Evolutionary conservation across 1,140 invertebrate species (phyloP).

Genomic region (Cyclargus thomasi): DNA sequence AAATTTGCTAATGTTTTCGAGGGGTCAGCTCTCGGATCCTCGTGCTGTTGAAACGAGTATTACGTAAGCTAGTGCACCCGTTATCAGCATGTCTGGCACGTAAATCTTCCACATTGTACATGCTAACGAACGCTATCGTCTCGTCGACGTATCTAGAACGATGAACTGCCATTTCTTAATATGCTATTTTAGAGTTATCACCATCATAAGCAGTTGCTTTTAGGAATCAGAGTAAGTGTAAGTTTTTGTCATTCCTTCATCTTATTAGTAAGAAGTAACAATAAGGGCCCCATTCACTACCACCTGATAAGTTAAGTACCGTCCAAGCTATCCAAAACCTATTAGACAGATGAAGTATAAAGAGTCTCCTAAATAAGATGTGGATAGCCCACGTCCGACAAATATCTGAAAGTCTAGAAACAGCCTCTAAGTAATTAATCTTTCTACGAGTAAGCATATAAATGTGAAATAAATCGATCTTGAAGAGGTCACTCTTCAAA

Average conservation of each 20-base stretch:
- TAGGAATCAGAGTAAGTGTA: background rate
- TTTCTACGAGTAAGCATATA: too few relatives aligned
- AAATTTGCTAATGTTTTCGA: background rate
- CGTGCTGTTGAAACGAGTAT: background rate
- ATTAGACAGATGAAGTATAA: too few relatives aligned
- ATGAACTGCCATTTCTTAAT: constrained; percentile 24
- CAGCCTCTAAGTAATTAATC: too few relatives aligned
- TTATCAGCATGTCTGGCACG: constrained; percentile 1
- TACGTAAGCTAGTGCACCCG: constrained; percentile 5
- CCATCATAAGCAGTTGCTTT: background rate
- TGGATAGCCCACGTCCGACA: too few relatives aligned
- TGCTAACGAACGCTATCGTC: background rate
- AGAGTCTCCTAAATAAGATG: too few relatives aligned
- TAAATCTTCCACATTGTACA: constrained; percentile 1
- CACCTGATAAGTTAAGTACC: too few relatives aligned
- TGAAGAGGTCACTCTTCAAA: too few relatives aligned
- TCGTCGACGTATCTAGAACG: constrained; percentile 9
- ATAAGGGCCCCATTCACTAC: too few relatives aligned
- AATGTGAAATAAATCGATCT: too few relatives aligned
- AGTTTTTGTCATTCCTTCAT: background rate
- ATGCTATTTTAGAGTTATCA: constrained; percentile 19
- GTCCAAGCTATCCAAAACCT: too few relatives aligned
- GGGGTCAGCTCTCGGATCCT: background rate
- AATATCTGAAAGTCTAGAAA: too few relatives aligned
- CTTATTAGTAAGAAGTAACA: too few relatives aligned